Conservation (phyloP, 2,797 vertebrate species). For the Semaprochilodus insignis region DNA sequence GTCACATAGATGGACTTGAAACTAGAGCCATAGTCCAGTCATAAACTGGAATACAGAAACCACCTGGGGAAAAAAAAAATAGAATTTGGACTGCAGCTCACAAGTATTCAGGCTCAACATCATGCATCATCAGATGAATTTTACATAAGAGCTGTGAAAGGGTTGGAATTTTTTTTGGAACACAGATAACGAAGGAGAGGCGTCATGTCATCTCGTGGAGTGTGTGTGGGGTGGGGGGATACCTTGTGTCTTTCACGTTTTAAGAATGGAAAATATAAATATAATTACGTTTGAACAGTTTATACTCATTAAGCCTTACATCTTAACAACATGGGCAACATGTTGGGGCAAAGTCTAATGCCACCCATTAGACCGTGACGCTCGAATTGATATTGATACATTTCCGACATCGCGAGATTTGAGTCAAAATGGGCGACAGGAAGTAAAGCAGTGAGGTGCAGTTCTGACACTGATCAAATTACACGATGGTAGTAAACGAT, state of each 20-base stretch:
- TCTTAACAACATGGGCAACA: not conserved
- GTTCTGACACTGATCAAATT: not conserved
- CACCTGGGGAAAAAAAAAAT: not conserved
- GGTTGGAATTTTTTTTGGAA: not conserved
- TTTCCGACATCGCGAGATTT: constrained; percentile 14
- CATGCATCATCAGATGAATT: not conserved
- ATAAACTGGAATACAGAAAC: not conserved
- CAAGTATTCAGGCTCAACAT: not conserved
- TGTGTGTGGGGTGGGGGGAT: no score
- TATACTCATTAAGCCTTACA: no score
- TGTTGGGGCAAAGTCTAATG: constrained; percentile 26
- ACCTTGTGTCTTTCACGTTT: no score
- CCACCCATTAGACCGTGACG: not conserved
- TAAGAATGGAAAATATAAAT: not conserved
- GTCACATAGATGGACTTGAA: not conserved
- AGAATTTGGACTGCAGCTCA: not conserved
- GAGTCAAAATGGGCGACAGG: constrained; percentile 56
- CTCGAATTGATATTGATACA: no score
- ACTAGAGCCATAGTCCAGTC: not conserved
- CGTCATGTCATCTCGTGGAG: not conserved
- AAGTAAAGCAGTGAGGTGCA: constrained; percentile 6
- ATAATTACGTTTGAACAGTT: not conserved
- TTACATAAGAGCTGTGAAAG: no score
- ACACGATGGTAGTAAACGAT: not conserved
- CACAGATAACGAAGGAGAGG: not conserved